phyloP scores from a whole-genome alignment of 2,888 invertebrate genomes.

The Synanthedon andrenaeformis region DNA sequence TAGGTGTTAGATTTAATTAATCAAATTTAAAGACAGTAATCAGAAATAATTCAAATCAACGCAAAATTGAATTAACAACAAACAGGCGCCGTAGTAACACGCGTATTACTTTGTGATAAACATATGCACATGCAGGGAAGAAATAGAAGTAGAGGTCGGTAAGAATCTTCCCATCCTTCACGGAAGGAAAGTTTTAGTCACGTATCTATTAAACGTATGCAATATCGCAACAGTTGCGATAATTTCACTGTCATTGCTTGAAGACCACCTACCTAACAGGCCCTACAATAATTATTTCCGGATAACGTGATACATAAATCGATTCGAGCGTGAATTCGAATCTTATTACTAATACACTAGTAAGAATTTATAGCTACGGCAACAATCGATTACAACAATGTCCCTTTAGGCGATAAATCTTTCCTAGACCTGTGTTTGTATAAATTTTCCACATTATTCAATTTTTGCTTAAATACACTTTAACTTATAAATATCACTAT shows the following conservation, averaged over 20 bases:
- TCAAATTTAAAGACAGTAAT: no score
- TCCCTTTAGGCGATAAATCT: constrained; percentile 32
- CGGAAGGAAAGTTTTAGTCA: constrained; percentile 41
- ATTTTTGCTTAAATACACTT: not conserved
- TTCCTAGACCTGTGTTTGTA: not conserved
- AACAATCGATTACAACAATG: constrained; percentile 41
- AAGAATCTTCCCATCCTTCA: constrained; percentile 9
- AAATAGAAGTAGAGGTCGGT: not conserved
- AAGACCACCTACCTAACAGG: constrained; percentile 16
- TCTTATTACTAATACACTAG: constrained; percentile 29
- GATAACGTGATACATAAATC: constrained; percentile 45
- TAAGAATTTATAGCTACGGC: constrained; percentile 34
- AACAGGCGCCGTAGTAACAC: no score
- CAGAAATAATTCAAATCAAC: no score
- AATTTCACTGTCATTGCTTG: constrained; percentile 36
- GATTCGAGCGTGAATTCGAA: constrained; percentile 34
- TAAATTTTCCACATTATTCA: not conserved
- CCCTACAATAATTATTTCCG: constrained; percentile 37
- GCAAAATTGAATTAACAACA: no score
- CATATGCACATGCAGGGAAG: not conserved
- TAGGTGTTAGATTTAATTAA: no score
- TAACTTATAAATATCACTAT: no score
- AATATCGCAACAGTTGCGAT: constrained; percentile 34
- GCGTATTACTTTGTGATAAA: no score
- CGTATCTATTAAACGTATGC: constrained; percentile 30